These are phyloP conservation scores for Anolis apletophallus DNA, from an alignment of 2,797 vertebrate species.

Conservation along the genomic window DNA sequence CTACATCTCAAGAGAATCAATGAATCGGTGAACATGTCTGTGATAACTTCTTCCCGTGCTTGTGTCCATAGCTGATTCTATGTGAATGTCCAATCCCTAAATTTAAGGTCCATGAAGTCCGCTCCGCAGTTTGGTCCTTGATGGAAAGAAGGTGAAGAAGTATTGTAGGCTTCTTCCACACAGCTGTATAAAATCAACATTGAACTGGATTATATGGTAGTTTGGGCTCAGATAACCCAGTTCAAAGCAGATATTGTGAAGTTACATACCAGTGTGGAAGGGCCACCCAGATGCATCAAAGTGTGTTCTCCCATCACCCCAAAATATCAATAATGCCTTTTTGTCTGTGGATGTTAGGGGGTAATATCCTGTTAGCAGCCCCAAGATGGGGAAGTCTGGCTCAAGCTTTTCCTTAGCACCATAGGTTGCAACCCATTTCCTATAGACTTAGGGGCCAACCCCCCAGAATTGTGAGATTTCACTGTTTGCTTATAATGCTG, in stretches of 20 bases:
- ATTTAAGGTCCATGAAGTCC: not conserved
- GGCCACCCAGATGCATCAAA: too few relatives aligned
- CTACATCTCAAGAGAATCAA: not conserved
- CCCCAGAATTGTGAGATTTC: not conserved
- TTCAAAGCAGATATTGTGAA: too few relatives aligned
- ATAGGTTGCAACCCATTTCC: not conserved
- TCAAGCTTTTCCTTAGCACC: not conserved
- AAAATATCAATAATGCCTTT: not conserved
- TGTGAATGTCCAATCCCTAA: too few relatives aligned
- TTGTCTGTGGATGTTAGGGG: not conserved
- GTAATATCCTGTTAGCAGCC: too few relatives aligned
- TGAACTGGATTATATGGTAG: too few relatives aligned
- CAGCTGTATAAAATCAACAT: too few relatives aligned
- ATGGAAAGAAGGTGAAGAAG: too few relatives aligned
- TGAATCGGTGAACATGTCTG: not conserved
- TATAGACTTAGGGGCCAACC: not conserved
- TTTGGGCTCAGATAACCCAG: too few relatives aligned
- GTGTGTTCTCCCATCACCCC: not conserved
- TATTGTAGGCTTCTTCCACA: too few relatives aligned
- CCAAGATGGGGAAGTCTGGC: not conserved
- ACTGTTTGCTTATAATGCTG: not conserved
- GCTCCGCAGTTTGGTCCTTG: too few relatives aligned
- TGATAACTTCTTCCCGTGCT: not conserved
- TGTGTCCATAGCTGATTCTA: not conserved
- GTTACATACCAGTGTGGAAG: too few relatives aligned